Percentiles rank a stretch among this genome's conserved stretches.
Conservation (phyloP, 2,888 invertebrate genomes). For the Poecilus cupreus region DNA sequence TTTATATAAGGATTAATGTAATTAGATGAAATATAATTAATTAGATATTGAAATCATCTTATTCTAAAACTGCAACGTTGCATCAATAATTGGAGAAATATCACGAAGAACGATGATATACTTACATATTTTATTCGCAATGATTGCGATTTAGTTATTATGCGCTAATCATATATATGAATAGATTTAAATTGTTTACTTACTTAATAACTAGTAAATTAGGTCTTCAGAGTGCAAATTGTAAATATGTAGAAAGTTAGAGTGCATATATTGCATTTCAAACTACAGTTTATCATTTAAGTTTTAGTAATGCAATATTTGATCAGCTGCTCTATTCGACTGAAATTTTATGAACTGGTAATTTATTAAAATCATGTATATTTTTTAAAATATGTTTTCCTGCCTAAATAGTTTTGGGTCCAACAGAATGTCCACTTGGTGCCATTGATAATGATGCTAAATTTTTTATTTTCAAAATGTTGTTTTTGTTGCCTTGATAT, state of each 20-base stretch:
- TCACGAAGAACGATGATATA: background rate
- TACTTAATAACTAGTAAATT: background rate
- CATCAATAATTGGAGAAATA: slow-evolving; percentile 5
- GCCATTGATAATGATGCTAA: too few relatives aligned
- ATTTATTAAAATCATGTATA: too few relatives aligned
- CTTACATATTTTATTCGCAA: background rate
- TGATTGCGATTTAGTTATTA: slow-evolving; percentile 2
- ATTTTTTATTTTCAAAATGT: too few relatives aligned
- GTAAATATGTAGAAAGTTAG: background rate
- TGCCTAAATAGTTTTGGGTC: too few relatives aligned
- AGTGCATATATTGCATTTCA: too few relatives aligned
- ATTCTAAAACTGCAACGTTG: background rate
- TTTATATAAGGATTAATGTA: background rate
- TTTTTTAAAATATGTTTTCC: too few relatives aligned
- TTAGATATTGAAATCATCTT: background rate
- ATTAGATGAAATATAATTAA: slow-evolving; percentile 8
- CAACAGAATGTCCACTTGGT: too few relatives aligned
- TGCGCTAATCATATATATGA: background rate
- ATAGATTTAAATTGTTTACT: background rate
- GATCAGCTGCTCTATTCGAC: too few relatives aligned
- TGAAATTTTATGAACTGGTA: too few relatives aligned
- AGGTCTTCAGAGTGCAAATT: background rate
- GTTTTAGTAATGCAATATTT: too few relatives aligned
- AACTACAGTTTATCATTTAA: too few relatives aligned
- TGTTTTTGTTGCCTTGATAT: too few relatives aligned